These are phyloP conservation scores for Litoditis marina DNA, from an alignment of 2,888 invertebrate genomes.

Conservation along the genomic window DNA sequence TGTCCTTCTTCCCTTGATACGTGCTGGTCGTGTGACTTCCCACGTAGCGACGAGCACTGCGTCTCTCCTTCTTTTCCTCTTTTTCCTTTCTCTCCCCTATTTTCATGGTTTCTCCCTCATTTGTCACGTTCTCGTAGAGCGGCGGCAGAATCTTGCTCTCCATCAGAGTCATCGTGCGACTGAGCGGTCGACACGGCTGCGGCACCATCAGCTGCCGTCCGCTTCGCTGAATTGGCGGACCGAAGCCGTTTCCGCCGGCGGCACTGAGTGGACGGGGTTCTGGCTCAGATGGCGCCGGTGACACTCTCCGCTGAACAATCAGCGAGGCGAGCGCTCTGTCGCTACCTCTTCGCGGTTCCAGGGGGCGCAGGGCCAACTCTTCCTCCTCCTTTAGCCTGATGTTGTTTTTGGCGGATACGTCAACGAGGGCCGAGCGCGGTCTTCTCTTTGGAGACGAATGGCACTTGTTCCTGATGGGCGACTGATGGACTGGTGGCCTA, in stretches of 20 bases:
- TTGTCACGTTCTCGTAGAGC: slow-evolving; percentile 32
- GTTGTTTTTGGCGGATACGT: slow-evolving; percentile 2
- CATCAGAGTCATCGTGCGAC: slow-evolving; percentile 40
- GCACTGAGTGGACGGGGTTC: slow-evolving; percentile 1
- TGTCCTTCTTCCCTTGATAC: slow-evolving; percentile 42
- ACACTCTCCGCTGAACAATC: slow-evolving; percentile 2
- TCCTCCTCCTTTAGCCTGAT: slow-evolving; percentile 15
- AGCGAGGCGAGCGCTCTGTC: slow-evolving; percentile 3
- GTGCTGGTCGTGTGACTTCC: slow-evolving; percentile 42
- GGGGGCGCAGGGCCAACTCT: background rate
- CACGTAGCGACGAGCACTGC: slow-evolving; percentile 21
- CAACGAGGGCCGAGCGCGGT: slow-evolving; percentile 2
- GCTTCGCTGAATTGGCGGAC: background rate
- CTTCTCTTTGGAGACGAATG: slow-evolving; percentile 12
- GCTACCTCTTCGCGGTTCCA: background rate
- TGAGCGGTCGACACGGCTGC: slow-evolving; percentile 23
- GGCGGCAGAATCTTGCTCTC: slow-evolving; percentile 39
- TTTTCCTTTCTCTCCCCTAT: slow-evolving; percentile 3
- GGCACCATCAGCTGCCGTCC: slow-evolving; percentile 9
- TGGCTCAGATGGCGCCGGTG: slow-evolving; percentile 1
- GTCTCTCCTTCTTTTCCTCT: slow-evolving; percentile 10
- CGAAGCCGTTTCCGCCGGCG: no score
- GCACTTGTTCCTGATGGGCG: no score
- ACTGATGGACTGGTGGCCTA: no score
- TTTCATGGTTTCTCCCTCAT: slow-evolving; percentile 8